These are phyloP conservation scores for Flexamia atlantica DNA, from an alignment of 2,888 invertebrate genomes.

Conservation along the genomic window DNA sequence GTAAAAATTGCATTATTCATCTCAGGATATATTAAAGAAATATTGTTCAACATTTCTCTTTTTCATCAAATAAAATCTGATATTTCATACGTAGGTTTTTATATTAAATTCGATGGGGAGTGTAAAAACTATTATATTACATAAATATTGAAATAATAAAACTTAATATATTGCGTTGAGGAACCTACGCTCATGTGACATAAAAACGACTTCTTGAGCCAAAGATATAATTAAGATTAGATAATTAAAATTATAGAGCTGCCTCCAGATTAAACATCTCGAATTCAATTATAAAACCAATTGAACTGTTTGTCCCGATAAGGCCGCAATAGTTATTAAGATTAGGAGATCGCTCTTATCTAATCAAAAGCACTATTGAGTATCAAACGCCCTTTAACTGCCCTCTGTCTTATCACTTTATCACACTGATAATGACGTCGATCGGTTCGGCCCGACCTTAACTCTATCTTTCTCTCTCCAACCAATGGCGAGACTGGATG, in stretches of 20 bases:
- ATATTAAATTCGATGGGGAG: no score
- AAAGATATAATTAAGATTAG: not conserved
- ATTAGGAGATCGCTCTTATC: slow-evolving; percentile 43
- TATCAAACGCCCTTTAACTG: slow-evolving; percentile 55
- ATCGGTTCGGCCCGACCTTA: slow-evolving; percentile 42
- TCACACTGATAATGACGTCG: slow-evolving; percentile 52
- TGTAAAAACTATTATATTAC: no score
- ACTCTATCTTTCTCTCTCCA: slow-evolving; percentile 6
- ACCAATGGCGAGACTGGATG: not conserved
- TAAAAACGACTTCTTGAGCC: not conserved
- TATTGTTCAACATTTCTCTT: no score
- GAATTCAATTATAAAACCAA: slow-evolving; percentile 14
- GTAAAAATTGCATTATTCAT: no score
- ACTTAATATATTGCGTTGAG: no score
- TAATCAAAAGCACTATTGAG: slow-evolving; percentile 24
- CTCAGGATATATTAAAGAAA: no score
- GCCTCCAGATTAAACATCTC: slow-evolving; percentile 20
- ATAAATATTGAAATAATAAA: no score
- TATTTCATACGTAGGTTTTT: no score
- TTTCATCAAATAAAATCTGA: no score
- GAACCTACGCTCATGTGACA: no score
- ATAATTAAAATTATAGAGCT: not conserved
- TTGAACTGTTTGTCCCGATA: slow-evolving; percentile 30
- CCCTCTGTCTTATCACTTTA: slow-evolving; percentile 48
- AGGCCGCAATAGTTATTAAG: slow-evolving; percentile 11